Evolutionary conservation across 2,888 invertebrate species (phyloP), one percentile per base, ranked within the genome.

Genomic region (Rosalia funebris): DNA sequence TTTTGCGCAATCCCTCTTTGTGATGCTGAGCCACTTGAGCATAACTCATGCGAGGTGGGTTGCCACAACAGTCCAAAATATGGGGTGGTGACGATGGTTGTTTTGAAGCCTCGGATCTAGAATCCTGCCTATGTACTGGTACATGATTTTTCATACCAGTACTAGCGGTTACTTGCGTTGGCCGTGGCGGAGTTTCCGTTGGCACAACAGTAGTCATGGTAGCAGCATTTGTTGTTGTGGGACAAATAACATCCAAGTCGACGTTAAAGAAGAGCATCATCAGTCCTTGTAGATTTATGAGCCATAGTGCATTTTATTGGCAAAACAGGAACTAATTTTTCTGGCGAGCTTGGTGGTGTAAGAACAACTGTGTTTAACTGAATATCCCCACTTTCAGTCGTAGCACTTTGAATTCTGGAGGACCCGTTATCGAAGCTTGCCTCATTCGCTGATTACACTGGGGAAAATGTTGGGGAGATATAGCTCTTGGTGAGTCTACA

Each of bases 231-330:
- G 82, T 83, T 54, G 83, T 83, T 32, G 83, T 82, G 36, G 82
- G 79, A 57, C 77, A 77, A 11, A 66, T 60, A 32, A 65, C 46
- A 11, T 73, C 70, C 36, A 75, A 63, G 50, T 78, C 79, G 50
- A 79, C 80, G 56, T 75, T 72, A 42, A 81, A 68, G 36, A 81
- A n/a, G 72, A 50, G 73, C 80, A 61, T 82, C 82, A 68, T 82
- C 90, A 83, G 89, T 90, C 86, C 89, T 88, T 76, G 88, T 87
- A 78, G 89, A 88, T 83, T 90, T 89, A 82, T 89, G 87, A 77
- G 87, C 86, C 83, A 84, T 87, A 75, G 83, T 81, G 71, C 82
- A 82, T 72, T 82, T 83, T 53, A 79, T 76, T 50, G 80, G 71
- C 64, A 71, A 58, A 60, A 73, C 77, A 73, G 82, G 80, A 80